Percentiles rank a stretch among this genome's conserved stretches.
These are phyloP conservation scores for Oryzias dopingdopingensis DNA, from an alignment of 2,797 vertebrate genomes.

Conservation along the genomic window DNA sequence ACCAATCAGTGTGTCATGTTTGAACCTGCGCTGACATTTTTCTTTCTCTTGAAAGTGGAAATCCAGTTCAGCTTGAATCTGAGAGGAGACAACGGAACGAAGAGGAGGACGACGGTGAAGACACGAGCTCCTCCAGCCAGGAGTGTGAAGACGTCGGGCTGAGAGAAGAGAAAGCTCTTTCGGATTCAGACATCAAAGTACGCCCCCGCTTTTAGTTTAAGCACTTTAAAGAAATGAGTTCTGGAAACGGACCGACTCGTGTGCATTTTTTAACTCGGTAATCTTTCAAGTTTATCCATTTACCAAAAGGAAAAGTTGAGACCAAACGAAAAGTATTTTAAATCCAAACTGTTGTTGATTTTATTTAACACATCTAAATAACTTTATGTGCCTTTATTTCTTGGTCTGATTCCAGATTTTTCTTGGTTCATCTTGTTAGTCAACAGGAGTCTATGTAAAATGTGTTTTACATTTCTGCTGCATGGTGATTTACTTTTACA, in stretches of 20 bases:
- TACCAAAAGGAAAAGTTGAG: too few relatives aligned
- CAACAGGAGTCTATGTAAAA: not conserved
- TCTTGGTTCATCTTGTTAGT: not conserved
- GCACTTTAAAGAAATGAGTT: too few relatives aligned
- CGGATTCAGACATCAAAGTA: constrained; percentile 84
- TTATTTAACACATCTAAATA: too few relatives aligned
- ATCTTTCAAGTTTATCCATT: too few relatives aligned
- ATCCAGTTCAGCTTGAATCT: constrained; percentile 28
- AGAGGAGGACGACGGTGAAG: constrained; percentile 60
- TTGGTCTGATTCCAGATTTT: too few relatives aligned
- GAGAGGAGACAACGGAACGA: constrained; percentile 45
- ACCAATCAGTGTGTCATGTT: not conserved
- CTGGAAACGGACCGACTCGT: too few relatives aligned
- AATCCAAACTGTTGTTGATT: too few relatives aligned
- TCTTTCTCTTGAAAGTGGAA: constrained; percentile 41
- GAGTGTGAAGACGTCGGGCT: constrained; percentile 58
- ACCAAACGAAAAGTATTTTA: too few relatives aligned
- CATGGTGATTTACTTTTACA: not conserved
- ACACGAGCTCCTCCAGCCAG: constrained; percentile 64
- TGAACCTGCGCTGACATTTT: not conserved
- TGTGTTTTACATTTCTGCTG: not conserved
- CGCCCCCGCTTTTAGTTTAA: too few relatives aligned
- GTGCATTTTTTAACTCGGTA: too few relatives aligned
- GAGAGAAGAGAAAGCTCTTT: constrained; percentile 79
- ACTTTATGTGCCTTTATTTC: too few relatives aligned